A percentile compares a stretch with the other conserved stretches of the same genome.
phyloP scores from a whole-genome alignment of 2,888 invertebrate species.

The Choreutis nemorana region DNA sequence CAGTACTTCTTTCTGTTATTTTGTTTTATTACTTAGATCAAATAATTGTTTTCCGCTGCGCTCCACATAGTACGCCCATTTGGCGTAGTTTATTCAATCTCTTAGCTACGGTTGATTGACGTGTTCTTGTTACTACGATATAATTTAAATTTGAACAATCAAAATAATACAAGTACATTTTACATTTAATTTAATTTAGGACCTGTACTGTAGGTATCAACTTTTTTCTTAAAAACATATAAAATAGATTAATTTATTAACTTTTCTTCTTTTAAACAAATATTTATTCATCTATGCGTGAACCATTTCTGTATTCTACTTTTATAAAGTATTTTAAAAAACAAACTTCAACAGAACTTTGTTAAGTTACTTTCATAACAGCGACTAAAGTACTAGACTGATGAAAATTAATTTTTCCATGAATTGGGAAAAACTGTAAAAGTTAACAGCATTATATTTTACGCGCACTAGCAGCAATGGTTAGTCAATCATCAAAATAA shows the following conservation, averaged over 20 bases:
- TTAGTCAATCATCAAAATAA: background rate
- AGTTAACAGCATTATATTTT: too few relatives aligned
- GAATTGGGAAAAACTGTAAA: background rate
- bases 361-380: too few relatives aligned
- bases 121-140: conserved; percentile 4
- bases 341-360: too few relatives aligned
- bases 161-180: conserved; percentile 5
- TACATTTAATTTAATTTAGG: background rate
- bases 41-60: too few relatives aligned
- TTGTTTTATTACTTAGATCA: conserved; percentile 28
- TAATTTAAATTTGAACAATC: conserved; percentile 6
- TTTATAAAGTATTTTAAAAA: too few relatives aligned
- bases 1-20: conserved; percentile 45
- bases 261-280: too few relatives aligned
- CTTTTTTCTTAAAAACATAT: too few relatives aligned
- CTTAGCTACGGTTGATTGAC: conserved; percentile 13
- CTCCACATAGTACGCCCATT: conserved; percentile 7
- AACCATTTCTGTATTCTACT: too few relatives aligned
- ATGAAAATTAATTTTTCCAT: background rate
- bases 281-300: too few relatives aligned
- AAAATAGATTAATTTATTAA: too few relatives aligned
- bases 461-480: background rate
- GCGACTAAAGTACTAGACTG: background rate
- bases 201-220: too few relatives aligned
- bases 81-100: conserved; percentile 14